Percentiles rank a stretch among this genome's conserved stretches.
Evolutionary conservation across 2,888 invertebrate genomes (phyloP).

Genomic region (Hydrotaea diabolus): DNA sequence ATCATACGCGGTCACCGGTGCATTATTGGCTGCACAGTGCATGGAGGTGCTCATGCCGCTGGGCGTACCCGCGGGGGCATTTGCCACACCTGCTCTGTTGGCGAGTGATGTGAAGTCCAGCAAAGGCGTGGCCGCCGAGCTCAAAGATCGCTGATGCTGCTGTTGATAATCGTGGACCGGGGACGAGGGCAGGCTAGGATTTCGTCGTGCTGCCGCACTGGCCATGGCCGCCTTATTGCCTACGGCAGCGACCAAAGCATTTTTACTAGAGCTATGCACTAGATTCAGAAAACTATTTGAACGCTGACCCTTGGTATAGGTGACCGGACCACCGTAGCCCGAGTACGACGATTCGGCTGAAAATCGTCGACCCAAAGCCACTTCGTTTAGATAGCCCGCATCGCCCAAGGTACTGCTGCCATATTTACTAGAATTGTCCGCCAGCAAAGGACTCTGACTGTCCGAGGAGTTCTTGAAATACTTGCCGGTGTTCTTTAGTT

Average conservation of each 20-base stretch:
- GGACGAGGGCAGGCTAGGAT: conserved; percentile 85
- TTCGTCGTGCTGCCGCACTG: conserved; percentile 76
- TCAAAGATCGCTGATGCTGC: conserved; percentile 78
- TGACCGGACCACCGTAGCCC: conserved; percentile 75
- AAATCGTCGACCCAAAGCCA: conserved; percentile 80
- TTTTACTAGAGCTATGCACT: conserved; percentile 80
- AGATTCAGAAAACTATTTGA: conserved; percentile 88
- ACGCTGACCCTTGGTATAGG: conserved; percentile 80
- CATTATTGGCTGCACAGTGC: conserved; percentile 48
- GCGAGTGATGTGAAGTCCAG: conserved; percentile 77
- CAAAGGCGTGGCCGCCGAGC: conserved; percentile 79
- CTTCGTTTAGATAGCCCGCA: conserved; percentile 83
- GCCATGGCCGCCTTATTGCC: conserved; percentile 56
- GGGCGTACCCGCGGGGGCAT: conserved; percentile 52
- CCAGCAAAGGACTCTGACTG: conserved; percentile 88
- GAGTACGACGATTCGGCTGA: conserved; percentile 82
- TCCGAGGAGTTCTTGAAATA: conserved; percentile 82
- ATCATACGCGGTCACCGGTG: conserved; percentile 83
- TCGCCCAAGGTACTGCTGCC: conserved; percentile 87
- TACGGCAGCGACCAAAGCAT: conserved; percentile 46
- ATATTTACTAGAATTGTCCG: conserved; percentile 84
- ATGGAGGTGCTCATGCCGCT: conserved; percentile 61
- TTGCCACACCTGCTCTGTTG: conserved; percentile 72
- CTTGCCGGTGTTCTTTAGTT: conserved; percentile 77
- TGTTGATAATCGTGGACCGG: conserved; percentile 81